Conservation (phyloP, 2,888 invertebrate genomes). For the Epicampocera succincta region DNA sequence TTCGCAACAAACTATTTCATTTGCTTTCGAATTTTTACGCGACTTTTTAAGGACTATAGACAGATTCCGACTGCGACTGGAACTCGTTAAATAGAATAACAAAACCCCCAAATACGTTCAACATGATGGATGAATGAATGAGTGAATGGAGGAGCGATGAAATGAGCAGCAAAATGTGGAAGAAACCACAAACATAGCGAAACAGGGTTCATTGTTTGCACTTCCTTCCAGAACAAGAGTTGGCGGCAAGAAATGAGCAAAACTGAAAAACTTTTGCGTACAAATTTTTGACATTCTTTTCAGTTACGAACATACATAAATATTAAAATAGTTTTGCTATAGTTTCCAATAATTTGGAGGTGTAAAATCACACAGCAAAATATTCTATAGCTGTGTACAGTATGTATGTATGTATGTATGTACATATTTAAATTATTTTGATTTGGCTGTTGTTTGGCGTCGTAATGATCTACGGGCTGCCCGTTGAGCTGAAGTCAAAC, state of each 20-base stretch:
- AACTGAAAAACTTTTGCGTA: neutral
- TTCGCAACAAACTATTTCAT: neutral
- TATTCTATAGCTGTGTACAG: too few species aligned
- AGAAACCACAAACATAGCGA: constrained; percentile 9
- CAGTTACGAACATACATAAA: too few species aligned
- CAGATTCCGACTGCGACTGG: constrained; percentile 57
- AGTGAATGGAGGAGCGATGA: constrained; percentile 7
- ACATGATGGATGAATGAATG: neutral
- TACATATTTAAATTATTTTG: neutral
- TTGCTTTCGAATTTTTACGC: constrained; percentile 27
- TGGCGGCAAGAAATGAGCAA: constrained; percentile 50
- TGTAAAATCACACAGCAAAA: too few species aligned
- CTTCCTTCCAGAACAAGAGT: constrained; percentile 51
- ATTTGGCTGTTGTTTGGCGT: neutral
- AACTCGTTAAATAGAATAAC: constrained; percentile 48
- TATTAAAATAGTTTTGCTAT: too few species aligned
- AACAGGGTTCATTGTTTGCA: neutral
- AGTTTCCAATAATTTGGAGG: too few species aligned
- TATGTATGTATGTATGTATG: too few species aligned
- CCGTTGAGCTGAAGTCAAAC: constrained; percentile 1
- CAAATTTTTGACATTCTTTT: too few species aligned
- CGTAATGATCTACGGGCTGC: constrained; percentile 13
- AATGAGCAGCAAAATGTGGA: constrained; percentile 29
- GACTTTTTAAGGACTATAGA: constrained; percentile 58
- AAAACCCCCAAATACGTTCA: constrained; percentile 31